Conservation (phyloP, 2,797 vertebrate genomes). For the Mastacembelus armatus region DNA sequence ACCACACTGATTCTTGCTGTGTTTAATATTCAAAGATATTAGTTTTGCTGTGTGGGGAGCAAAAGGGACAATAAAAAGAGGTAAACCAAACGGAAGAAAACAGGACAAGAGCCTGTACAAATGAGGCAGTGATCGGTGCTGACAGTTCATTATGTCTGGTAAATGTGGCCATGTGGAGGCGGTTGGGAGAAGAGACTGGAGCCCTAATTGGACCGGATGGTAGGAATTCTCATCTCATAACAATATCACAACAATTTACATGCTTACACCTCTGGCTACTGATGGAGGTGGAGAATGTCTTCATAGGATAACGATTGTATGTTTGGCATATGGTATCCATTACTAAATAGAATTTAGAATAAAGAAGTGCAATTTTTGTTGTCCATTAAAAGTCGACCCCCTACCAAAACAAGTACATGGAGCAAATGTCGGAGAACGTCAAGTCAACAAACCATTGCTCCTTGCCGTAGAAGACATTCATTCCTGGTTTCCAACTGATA, state of each 20-base stretch:
- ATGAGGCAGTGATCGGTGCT: conserved; percentile 73
- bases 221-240: conserved; percentile 72
- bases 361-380: background rate
- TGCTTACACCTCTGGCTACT: conserved; percentile 54
- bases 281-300: conserved; percentile 37
- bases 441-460: background rate
- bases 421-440: too few relatives aligned
- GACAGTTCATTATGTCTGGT: conserved; percentile 82
- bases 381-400: background rate
- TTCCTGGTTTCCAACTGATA: background rate
- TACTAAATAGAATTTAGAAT: background rate
- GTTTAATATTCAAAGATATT: conserved; percentile 29
- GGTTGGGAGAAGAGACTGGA: conserved; percentile 57
- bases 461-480: background rate
- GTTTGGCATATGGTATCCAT: background rate
- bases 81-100: conserved; percentile 50
- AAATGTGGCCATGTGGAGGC: conserved; percentile 66
- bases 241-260: conserved; percentile 73
- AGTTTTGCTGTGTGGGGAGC: conserved; percentile 23
- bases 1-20: conserved; percentile 1
- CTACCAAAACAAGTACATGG: background rate
- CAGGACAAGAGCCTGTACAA: conserved; percentile 61
- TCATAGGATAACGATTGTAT: conserved; percentile 9
- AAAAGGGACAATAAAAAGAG: conserved; percentile 54
- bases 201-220: conserved; percentile 77